Base-by-base conservation (phyloP, 2,797 vertebrate species). In the Orestias chungarensis region DNA sequence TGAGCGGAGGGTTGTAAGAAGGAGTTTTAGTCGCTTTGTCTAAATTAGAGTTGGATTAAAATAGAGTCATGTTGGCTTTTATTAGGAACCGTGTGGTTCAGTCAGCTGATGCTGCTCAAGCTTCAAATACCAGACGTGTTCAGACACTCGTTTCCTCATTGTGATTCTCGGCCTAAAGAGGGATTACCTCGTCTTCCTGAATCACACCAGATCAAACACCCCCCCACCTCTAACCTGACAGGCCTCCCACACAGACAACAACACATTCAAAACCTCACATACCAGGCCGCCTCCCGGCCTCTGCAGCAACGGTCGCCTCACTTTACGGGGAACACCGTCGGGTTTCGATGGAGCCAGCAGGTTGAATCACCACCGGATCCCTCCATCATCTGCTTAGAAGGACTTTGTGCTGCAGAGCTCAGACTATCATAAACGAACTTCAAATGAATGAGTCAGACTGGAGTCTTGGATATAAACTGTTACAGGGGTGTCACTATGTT, bases 111-210 rank as follows among this genome's bases (percentile, higher is more conserved):
- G 62, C 25, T 10, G 7, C 33, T 57, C 33, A 66, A 66, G 23
- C 33, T 1, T 54, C 54, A 71, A 59, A 83, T 40, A 33, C 20
- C 23, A 0, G 47, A 49, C 77, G 33, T 66, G 70, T 78, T 1
- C 12, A 62, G 61, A 73, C 74, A 65, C 75, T 69, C 8, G 3
- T 20, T n/a, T 18, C 38, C 2, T 4, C 25, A 1, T 23, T n/a
- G n/a, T n/a, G n/a, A n/a, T n/a, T n/a, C n/a, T 42, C 31, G 67
- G 70, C 42, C 23, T 54, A 76, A 3, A 8, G 10, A 81, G 77
- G 83, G 80, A 82, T 74, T 67, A 79, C 80, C 82, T 70, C 23
- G 6, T n/a, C 55, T 78, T 17, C 67, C 8, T 87, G 76, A 87
- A 54, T 78, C 77, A 85, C 46, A 18, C 20, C 44, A 15, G 2